Base-by-base conservation (phyloP, 1,140 invertebrate genomes). In the Drosophila mayri region DNA sequence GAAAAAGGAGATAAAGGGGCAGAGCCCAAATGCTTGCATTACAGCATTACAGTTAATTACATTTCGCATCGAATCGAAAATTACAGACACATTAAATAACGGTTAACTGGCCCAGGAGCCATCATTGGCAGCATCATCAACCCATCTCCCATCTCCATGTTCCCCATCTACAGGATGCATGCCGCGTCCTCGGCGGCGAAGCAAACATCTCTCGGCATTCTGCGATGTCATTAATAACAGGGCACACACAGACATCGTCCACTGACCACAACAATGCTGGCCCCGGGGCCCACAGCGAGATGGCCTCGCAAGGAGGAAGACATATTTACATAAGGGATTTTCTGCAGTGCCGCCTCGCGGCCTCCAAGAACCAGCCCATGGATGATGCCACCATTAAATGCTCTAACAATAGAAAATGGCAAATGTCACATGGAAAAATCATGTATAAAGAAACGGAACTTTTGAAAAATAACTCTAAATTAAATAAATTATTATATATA, bases 311-410 rank as follows among this genome's bases (percentile, higher is more conserved):
- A 49, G n/a, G 30, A 49, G 43, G 47, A 65, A 76, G 50, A 76
- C 79, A 65, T 87, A 87, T 87, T 87, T 87, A 81, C 84, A 87
- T 88, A 88, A 90, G 79, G 68, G 84, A 88, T 90, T 88, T 88
- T 84, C 82, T 84, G 84, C 73, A 75, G 76, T 68, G 67, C 76
- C 84, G 65, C 80, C 83, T 77, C 14, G 25, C 40, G 11, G 20
- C 40, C 43, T 20, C 43, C n/a, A 25, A 25, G 35, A 32, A 49
- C 49, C 14, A 9, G 12, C n/a, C n/a, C 20, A 32, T 1, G n/a
- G 14, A 14, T 63, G 43, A 28, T 1, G 22, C 62, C 76, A 79
- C 63, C 65, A 61, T 52, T 73, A 50, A 52, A 84, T 77, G 60
- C 73, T 22, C 77, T 80, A 35, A 47, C 70, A 41, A 16, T 40